Base-by-base conservation (phyloP, 1,140 invertebrate species). In the Camponotus vicinus region DNA sequence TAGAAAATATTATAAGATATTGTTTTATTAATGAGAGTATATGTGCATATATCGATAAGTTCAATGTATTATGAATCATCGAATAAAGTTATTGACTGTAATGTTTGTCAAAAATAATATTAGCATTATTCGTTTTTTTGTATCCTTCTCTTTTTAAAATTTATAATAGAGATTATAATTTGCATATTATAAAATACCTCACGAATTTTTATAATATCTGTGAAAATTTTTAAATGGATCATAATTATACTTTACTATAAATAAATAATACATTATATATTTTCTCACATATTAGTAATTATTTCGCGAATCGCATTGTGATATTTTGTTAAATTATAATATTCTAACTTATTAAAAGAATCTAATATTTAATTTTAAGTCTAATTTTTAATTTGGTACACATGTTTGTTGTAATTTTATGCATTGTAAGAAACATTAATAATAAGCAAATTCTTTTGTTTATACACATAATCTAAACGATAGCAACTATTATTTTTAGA, bases 61-160 rank as follows among this genome's bases (percentile, higher is more conserved):
- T 70, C n/a, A 37, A 42, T 69, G 42, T 11, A n/a, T 78, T 37
- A 78, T n/a, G 13, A 55, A 80, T 57, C 2, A 5, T 69, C 32
- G 3, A 70, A 57, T 70, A 57, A 80, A 59, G 9, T 57, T 57
- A n/a, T 42, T 59, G 0, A 70, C 0, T 13, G 0, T 34, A 69
- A 0, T 57, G 18, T 70, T 27, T 79, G n/a, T 69, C 55, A 67
- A 27, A 27, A 27, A 27, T 27, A 27, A 27, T 21, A 45, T 37
- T 45, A 45, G 1, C 7, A 27, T 55, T 52, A 13, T 37, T 67
- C 52, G 15, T 2, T 34, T 27, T 37, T 52, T 52, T 7, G 3
- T 34, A 40, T 42, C 6, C 27, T 42, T 63, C 45, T n/a, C 3
- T 4, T 11, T 63, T 32, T 27, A 27, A 27, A 27, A 27, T 27